phyloP scores from a whole-genome alignment of 2,888 invertebrate species.

The Cantharis rustica region DNA sequence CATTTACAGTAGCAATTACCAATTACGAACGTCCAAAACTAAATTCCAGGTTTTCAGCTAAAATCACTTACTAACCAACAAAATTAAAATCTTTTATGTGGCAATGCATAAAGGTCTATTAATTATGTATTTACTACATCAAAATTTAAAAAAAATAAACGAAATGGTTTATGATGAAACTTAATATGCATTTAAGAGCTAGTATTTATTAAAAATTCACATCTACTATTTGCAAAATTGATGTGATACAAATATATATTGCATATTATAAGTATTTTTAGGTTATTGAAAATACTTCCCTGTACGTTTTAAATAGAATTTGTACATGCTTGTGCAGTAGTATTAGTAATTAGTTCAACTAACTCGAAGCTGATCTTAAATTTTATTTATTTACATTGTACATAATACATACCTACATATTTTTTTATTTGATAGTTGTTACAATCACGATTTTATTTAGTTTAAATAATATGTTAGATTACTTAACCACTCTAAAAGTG shows the following conservation, averaged over 20 bases:
- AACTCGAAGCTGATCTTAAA: not conserved
- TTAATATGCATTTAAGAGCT: too few relatives aligned
- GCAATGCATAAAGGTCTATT: not conserved
- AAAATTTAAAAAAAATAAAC: not conserved
- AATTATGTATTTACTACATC: not conserved
- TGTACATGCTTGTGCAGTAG: not conserved
- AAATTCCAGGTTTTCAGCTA: conserved; percentile 1
- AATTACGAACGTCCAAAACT: not conserved
- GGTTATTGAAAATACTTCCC: not conserved
- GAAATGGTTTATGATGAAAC: too few relatives aligned
- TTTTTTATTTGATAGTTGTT: not conserved
- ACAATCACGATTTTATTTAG: not conserved
- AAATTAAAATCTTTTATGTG: not conserved
- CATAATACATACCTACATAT: too few relatives aligned
- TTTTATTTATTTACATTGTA: not conserved
- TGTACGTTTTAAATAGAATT: not conserved
- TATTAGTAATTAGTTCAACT: not conserved
- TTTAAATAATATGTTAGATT: not conserved
- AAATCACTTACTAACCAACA: not conserved
- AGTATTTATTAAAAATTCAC: too few relatives aligned
- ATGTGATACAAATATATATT: too few relatives aligned
- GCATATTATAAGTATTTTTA: not conserved
- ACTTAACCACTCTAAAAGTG: not conserved
- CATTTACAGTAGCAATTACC: conserved; percentile 8
- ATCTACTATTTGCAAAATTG: too few relatives aligned